Conservation (phyloP, 2,888 invertebrate genomes). For the Sthenelais limicola region DNA sequence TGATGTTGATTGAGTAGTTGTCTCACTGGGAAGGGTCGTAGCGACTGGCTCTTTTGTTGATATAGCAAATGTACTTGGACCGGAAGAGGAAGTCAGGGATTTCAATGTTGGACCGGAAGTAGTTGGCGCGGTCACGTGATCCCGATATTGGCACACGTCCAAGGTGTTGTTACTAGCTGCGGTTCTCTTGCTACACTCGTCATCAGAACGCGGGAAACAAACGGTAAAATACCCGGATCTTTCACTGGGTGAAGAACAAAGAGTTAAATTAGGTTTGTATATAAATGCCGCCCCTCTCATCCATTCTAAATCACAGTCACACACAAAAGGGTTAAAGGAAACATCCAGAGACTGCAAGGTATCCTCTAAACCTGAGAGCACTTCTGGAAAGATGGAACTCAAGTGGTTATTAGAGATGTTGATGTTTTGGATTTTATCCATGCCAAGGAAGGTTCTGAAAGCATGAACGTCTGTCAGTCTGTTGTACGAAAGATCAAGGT, state of each 20-base stretch:
- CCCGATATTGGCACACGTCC: no score
- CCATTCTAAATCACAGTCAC: slow-evolving; percentile 33
- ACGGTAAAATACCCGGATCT: not conserved
- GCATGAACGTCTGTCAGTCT: not conserved
- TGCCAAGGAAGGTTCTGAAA: not conserved
- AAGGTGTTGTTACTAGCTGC: not conserved
- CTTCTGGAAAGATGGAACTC: slow-evolving; percentile 12
- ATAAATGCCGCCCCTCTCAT: not conserved
- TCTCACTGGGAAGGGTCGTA: no score
- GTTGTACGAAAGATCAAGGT: slow-evolving; percentile 13
- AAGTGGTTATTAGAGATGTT: slow-evolving; percentile 7
- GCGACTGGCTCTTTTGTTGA: no score
- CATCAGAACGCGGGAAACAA: not conserved
- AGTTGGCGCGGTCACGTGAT: not conserved
- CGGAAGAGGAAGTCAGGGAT: no score
- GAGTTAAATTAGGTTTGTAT: not conserved
- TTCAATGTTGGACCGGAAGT: not conserved
- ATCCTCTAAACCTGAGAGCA: not conserved
- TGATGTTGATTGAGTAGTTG: not conserved
- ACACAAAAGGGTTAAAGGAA: slow-evolving; percentile 1
- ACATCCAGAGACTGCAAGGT: slow-evolving; percentile 6
- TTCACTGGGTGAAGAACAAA: not conserved
- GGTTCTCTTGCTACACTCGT: slow-evolving; percentile 10
- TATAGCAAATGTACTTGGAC: no score
- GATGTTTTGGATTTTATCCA: not conserved